These are phyloP conservation scores for Panthera uncia DNA, from an alignment of 2,113 vertebrate species.

Conservation along the genomic window DNA sequence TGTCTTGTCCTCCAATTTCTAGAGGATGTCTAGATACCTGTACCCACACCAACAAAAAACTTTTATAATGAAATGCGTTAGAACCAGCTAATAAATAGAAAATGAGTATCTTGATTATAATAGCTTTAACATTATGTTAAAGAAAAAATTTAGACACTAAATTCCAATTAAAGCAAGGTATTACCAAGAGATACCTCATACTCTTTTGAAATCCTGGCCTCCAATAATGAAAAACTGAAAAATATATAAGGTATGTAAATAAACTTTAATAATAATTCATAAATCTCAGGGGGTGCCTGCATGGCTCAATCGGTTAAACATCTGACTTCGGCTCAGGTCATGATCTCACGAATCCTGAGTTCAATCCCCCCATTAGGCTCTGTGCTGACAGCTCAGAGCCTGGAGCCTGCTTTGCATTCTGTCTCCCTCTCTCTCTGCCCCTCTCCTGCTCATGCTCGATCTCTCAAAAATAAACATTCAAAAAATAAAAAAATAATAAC, in stretches of 20 bases:
- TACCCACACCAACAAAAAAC: not conserved
- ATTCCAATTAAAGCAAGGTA: conserved; percentile 14
- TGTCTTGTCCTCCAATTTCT: not conserved
- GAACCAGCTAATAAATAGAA: not conserved
- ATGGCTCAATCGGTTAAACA: too few species aligned
- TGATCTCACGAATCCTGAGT: too few species aligned
- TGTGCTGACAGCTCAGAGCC: too few species aligned
- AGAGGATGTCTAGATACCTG: not conserved
- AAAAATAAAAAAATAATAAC: not conserved
- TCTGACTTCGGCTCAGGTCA: too few species aligned
- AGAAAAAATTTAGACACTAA: conserved; percentile 26
- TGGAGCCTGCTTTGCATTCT: too few species aligned
- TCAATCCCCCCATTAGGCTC: too few species aligned
- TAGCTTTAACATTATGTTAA: not conserved
- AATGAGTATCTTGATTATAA: not conserved
- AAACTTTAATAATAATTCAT: not conserved
- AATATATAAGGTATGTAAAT: not conserved
- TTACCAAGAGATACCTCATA: not conserved
- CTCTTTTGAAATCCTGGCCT: conserved; percentile 14
- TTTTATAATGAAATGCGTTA: conserved; percentile 2
- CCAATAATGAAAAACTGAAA: conserved; percentile 1
- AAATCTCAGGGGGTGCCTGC: not conserved
- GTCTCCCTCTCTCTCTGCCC: too few species aligned
- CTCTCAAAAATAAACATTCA: too few species aligned
- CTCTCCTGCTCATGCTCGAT: too few species aligned